A percentile compares a stretch with the other conserved stretches of the same genome.
phyloP scores from a whole-genome alignment of 2,113 vertebrate genomes.

The Psophia crepitans region DNA sequence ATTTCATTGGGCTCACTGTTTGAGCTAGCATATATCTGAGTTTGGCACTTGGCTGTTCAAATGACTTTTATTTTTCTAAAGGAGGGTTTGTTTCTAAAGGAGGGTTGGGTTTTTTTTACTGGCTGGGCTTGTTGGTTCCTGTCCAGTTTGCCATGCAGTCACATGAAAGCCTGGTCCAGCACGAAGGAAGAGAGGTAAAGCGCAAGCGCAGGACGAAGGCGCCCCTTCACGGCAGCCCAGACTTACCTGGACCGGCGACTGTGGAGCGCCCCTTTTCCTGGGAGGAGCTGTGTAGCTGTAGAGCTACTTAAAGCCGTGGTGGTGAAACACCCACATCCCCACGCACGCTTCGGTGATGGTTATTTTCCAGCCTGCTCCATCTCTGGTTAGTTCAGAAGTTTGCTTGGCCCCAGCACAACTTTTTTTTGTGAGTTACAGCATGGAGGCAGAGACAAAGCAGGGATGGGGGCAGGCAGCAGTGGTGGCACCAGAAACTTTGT shows the following conservation, averaged over 20 bases:
- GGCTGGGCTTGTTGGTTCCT: too few relatives aligned
- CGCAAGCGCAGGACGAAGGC: background rate
- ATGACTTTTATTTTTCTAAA: too few relatives aligned
- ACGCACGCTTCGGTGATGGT: fast-evolving
- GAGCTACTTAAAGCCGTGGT: background rate
- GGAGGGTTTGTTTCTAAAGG: too few relatives aligned
- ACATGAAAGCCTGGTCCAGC: fast-evolving
- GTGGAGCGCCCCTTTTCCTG: background rate
- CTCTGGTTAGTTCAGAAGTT: background rate
- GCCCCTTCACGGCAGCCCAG: background rate
- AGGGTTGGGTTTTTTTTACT: too few relatives aligned
- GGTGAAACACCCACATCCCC: background rate
- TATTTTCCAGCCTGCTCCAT: background rate
- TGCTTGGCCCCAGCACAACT: background rate
- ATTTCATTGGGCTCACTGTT: too few relatives aligned
- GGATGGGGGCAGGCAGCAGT: background rate
- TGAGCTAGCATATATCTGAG: too few relatives aligned
- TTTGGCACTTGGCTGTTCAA: too few relatives aligned
- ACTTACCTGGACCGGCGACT: background rate
- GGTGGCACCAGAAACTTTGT: background rate
- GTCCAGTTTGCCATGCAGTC: background rate
- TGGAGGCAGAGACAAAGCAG: background rate
- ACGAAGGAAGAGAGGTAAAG: background rate
- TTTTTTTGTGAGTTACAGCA: background rate
- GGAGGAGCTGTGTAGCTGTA: background rate